Evolutionary conservation across 2,888 invertebrate genomes (phyloP), one percentile per base, ranked within the genome.

Genomic region (Drosophila putrida): DNA sequence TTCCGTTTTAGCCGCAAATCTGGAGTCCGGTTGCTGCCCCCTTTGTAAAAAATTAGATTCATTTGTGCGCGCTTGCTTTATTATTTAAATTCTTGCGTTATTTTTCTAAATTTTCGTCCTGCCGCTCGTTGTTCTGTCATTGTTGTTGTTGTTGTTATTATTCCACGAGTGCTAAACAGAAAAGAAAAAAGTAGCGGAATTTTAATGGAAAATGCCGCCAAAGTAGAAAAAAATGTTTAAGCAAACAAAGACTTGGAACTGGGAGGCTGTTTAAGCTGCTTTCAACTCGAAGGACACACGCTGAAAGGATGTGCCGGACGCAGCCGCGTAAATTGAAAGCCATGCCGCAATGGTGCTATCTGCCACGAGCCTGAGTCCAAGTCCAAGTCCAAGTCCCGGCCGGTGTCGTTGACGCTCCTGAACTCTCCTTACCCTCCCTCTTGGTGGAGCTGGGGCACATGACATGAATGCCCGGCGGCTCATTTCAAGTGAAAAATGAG

Each of bases 181-280:
- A 50, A 20, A n/a, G 6, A 78, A 51, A 80, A 51, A 86, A 83
- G 81, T 85, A 84, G 73, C 73, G 91, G 90, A 91, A 90, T 91
- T 90, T 91, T 90, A 90, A 90, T 90, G 90, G 90, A 90, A 90
- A 90, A 90, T 88, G 82, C 90, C 87, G 80, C 82, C 78, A 89
- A 88, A 79, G 82, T 78, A 79, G 67, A 70, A 62, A 64, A 66
- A 78, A 79, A 76, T 78, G 74, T 78, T 84, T 83, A 87, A 82
- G 74, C 88, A 90, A 88, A 85, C 85, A 85, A 80, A 72, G 71
- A 58, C 68, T 69, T 59, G 69, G 65, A 66, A 76, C 73, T 72
- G 72, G 73, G 71, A 74, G 79, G 72, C 80, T 77, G 75, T 80
- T 72, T 82, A 84, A 77, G 84, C 78, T 82, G 78, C 89, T 85